Base-by-base conservation (phyloP, 1,140 invertebrate genomes). In the Sinella curviseta region DNA sequence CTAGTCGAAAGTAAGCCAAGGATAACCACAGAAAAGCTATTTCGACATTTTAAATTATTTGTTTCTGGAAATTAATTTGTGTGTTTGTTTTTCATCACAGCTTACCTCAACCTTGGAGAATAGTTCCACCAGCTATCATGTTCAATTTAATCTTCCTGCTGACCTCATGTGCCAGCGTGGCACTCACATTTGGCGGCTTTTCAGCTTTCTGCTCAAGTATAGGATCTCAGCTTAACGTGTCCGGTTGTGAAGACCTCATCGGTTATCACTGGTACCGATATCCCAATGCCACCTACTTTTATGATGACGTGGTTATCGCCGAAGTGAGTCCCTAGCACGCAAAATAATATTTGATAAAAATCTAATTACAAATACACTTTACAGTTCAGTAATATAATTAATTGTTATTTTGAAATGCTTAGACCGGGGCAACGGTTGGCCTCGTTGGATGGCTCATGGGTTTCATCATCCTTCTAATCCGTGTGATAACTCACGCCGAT, bases 121-220 rank as follows among this genome's bases (percentile, higher is more conserved):
- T 84, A n/a, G 81, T 84, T 3, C 81, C 81, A 77, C 83, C 81
- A 30, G 83, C 83, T 14, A 76, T 84, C 65, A n/a, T 84, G n/a
- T 82, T 84, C 73, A 84, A 77, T 55, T 77, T 84, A 12, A 74
- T 84, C n/a, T 84, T 84, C 28, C 31, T 84, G 8, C 67, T 84
- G 2, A 35, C 82, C 0, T 79, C 79, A 24, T 76, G 77, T 65
- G 80, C 82, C 26, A 84, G 74, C 34, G 80, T 81, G 14, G 83
- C 65, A 26, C 20, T 75, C 1, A 75, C 74, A 26, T 36, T 75
- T 30, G 83, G 78, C 20, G 83, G 83, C 33, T 84, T 84, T 48
- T 55, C 54, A 48, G 55, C 76, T 8, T 84, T 84, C 57, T 84
- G 83, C 78, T 33, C 77, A 28, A 65, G 30, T 36, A 76, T 84